Evolutionary conservation across 2,888 invertebrate species (phyloP), one percentile per base, ranked within the genome.

Genomic region (Drosophila bunnanda): DNA sequence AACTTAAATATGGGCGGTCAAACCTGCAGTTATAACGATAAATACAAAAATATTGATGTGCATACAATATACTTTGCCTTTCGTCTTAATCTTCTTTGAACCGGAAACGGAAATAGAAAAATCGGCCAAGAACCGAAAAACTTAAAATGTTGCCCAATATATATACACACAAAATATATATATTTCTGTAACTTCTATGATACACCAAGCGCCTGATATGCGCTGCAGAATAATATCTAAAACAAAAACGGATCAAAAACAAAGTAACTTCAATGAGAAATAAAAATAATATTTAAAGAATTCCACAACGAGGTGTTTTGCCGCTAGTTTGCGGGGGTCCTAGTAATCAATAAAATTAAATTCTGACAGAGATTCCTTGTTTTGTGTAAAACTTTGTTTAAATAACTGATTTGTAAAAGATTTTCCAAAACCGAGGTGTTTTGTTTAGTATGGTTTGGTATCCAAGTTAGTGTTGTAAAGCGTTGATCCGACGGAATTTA

Each of bases 111-210:
- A 60, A 70, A 76, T 74, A 68, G 60, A 82, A 60, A 70, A 61
- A 32, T n/a, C n/a, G 38, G 38, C 9, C 34, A 9, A 38, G 9
- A n/a, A 13, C 32, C 32, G 4, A n/a, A 38, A 38, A 25, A 53
- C 50, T 55, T 52, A 78, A 43, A 43, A 70, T 64, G 72, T 67
- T 72, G 69, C 71, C 72, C 79, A 55, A 67, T 62, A 78, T 71
- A 84, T 68, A 80, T 65, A 82, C 69, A 80, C 67, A 80, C 67
- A 83, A 68, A 34, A 34, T 22, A 50, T 50, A 50, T 82, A 87
- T 82, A 82, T 82, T 82, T 82, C 85, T 82, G 88, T 82, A 82
- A 87, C 82, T 87, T 82, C 85, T 82, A 87, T 82, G 55, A 84
- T 75, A 71, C 73, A 54, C 73, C 54, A 48, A 64, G 64, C 50